Conservation (phyloP, 2,797 vertebrate genomes). For the Acanthornis magna region DNA sequence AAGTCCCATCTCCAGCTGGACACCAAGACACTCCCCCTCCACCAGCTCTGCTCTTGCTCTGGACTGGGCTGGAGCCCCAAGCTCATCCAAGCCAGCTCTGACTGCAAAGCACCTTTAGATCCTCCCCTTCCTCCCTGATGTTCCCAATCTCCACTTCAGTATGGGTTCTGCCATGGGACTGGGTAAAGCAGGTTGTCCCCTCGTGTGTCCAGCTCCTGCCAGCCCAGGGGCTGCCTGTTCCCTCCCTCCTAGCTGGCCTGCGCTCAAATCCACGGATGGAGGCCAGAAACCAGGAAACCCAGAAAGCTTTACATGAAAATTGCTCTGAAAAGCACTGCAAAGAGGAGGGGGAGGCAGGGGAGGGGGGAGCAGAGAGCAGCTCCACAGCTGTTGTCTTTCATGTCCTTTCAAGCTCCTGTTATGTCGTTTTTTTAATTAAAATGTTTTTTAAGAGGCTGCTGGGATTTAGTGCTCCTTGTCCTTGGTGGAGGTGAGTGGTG, state of each 20-base stretch:
- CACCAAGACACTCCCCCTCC: background rate
- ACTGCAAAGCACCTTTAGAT: background rate
- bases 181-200: background rate
- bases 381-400: slow-evolving; percentile 55
- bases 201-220: background rate
- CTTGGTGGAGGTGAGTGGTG: background rate
- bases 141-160: accelerated
- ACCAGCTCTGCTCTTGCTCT: background rate
- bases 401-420: slow-evolving; percentile 41
- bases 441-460: slow-evolving; percentile 43
- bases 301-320: background rate
- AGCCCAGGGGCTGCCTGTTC: background rate
- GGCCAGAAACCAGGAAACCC: background rate
- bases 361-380: background rate
- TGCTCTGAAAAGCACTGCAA: background rate
- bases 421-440: slow-evolving; percentile 56
- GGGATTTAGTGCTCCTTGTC: slow-evolving; percentile 49
- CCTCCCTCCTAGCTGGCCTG: background rate
- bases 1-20: background rate
- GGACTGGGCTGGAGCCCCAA: background rate
- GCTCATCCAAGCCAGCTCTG: background rate
- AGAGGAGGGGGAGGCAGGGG: background rate
- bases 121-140: background rate
- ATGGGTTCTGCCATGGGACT: background rate
- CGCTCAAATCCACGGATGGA: background rate